These are phyloP conservation scores for Helarctos malayanus DNA, from an alignment of 2,797 vertebrate genomes.

Conservation along the genomic window DNA sequence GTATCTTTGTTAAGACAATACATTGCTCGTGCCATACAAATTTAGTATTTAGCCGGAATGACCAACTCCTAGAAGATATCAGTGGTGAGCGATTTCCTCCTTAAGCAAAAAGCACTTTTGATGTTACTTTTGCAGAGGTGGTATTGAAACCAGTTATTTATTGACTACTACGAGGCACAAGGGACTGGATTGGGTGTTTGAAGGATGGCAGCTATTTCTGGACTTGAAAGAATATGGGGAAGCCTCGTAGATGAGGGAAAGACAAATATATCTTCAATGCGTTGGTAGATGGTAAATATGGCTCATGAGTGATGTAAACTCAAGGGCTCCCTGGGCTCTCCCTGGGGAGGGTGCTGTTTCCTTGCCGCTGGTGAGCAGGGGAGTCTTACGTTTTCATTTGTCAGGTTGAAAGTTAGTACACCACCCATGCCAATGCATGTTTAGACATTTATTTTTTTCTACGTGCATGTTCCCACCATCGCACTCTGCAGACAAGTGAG, in stretches of 20 bases:
- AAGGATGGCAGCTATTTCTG: neutral
- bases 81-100: neutral
- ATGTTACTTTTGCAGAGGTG: neutral
- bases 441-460: conserved; percentile 41
- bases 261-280: fast-evolving
- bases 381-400: neutral
- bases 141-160: neutral
- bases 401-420: neutral
- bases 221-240: neutral
- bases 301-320: neutral
- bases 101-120: neutral
- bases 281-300: fast-evolving
- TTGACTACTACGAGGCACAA: neutral
- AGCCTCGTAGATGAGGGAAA: neutral
- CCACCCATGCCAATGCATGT: neutral
- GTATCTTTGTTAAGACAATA: neutral
- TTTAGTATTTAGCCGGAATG: neutral
- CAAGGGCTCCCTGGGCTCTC: neutral
- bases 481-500: conserved; percentile 41
- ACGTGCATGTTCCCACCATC: neutral
- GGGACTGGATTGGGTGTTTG: neutral
- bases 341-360: neutral
- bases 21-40: neutral
- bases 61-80: neutral
- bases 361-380: fast-evolving